phyloP scores from a whole-genome alignment of 1,140 invertebrate genomes.

The Sminthurides bifidus region DNA sequence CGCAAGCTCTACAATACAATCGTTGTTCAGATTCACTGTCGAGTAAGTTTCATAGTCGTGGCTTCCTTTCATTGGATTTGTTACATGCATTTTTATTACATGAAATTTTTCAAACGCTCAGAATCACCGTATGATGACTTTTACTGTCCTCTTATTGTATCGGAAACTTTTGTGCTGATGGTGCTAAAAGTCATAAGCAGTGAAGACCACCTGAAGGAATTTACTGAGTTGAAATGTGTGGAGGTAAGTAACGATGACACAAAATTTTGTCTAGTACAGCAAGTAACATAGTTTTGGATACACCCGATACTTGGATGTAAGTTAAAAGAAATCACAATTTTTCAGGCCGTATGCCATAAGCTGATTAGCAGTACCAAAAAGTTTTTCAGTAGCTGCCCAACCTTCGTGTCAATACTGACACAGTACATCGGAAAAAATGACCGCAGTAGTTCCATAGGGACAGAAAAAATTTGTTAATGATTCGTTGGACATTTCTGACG shows the following conservation, averaged over 20 bases:
- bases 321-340: background rate
- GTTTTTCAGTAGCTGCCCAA: constrained; percentile 29
- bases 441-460: constrained; percentile 19
- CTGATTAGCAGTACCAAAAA: constrained; percentile 21
- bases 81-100: background rate
- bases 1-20: constrained; percentile 18
- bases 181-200: constrained; percentile 56
- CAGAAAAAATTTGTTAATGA: constrained; percentile 33
- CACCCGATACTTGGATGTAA: no score
- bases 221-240: constrained; percentile 46
- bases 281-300: background rate
- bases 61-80: background rate
- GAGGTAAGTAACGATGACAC: constrained; percentile 33
- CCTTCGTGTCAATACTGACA: constrained; percentile 28
- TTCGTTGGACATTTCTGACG: constrained; percentile 43
- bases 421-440: constrained; percentile 30
- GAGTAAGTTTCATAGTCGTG: constrained; percentile 17
- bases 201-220: constrained; percentile 50
- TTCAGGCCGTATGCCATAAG: constrained; percentile 28
- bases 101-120: constrained; percentile 6
- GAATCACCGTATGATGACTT: constrained; percentile 30
- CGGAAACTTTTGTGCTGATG: constrained; percentile 33
- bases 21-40: constrained; percentile 27
- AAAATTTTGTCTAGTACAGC: background rate
- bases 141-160: constrained; percentile 30